These are phyloP conservation scores for Aspidiotus rigidus DNA, from an alignment of 2,888 invertebrate species.

Conservation along the genomic window DNA sequence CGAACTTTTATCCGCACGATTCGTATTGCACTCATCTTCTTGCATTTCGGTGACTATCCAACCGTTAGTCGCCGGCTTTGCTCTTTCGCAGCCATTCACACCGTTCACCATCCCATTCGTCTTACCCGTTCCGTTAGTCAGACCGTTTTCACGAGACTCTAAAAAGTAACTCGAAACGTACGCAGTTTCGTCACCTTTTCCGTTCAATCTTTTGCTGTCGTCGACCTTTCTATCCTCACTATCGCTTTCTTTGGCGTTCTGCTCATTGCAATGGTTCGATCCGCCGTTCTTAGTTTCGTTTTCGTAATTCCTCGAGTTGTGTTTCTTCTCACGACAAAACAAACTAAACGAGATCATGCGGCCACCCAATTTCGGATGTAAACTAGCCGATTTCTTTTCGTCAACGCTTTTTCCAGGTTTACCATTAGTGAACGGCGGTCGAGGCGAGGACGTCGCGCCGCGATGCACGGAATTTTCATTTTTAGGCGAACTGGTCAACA, in stretches of 20 bases:
- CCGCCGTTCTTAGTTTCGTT: neutral
- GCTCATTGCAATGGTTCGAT: neutral
- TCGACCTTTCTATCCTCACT: neutral
- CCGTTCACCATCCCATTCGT: neutral
- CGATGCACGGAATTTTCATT: constrained; percentile 6
- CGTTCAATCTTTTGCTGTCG: neutral
- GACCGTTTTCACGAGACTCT: constrained; percentile 8
- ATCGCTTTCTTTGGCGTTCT: neutral
- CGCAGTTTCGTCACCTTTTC: neutral
- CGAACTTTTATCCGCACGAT: neutral
- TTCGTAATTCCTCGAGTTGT: neutral
- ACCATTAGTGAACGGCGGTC: neutral
- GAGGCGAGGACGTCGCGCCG: constrained; percentile 3
- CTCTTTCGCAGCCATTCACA: neutral
- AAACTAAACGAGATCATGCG: constrained; percentile 16
- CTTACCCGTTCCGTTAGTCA: constrained; percentile 15
- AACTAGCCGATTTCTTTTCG: constrained; percentile 5
- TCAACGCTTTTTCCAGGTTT: neutral
- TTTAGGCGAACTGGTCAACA: constrained; percentile 23
- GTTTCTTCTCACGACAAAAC: constrained; percentile 6
- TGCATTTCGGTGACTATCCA: constrained; percentile 23
- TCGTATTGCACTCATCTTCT: constrained; percentile 1
- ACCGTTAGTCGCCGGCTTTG: constrained; percentile 4
- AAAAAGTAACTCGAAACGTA: neutral
- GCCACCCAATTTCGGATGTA: neutral